Evolutionary conservation across 2,113 vertebrate genomes (phyloP), one percentile per base, ranked within the genome.

Genomic region (Thunnus maccoyii): DNA sequence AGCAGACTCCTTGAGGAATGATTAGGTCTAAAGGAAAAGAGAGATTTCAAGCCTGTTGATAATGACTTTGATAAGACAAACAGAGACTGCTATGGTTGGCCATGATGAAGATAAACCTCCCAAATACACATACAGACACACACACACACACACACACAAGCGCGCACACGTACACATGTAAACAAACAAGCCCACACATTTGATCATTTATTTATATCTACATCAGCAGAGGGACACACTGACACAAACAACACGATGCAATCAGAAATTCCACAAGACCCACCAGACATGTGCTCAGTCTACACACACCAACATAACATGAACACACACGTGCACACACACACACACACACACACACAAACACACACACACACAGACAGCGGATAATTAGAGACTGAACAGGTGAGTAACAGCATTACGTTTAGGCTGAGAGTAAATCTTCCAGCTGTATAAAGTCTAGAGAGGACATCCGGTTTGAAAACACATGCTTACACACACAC

Each of bases 381-480:
- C 27, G 30, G n/a, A 47, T 55, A 82, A 64, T 76, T 72, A 58
- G 22, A 62, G 27, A 51, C 56, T 66, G 48, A 72, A 86, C 68
- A 74, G 86, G 78, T 86, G 85, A 66, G 48, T 46, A 78, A 76
- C 72, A 66, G 73, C 62, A 84, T 75, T 67, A 85, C 36, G 66
- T 84, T 88, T 80, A 67, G 64, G 52, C 44, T 66, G 32, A 46
- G 56, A 67, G 63, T 72, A 87, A 91, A 85, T 90, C 87, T 64
- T 64, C 44, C 86, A 88, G 90, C 86, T 90, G 84, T 85, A 80
- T 70, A 91, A 93, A 90, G 89, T 88, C 79, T 89, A 60, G 81
- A 77, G 65, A 77, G 20, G 41, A 64, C 57, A 76, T 83, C 73
- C 70, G 67, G 54, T 41, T 52, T 56, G 11, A 70, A 86, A 58